Evolutionary conservation across 2,797 vertebrate genomes (phyloP), one percentile per base, ranked within the genome.

Genomic region (Denticeps clupeoides): DNA sequence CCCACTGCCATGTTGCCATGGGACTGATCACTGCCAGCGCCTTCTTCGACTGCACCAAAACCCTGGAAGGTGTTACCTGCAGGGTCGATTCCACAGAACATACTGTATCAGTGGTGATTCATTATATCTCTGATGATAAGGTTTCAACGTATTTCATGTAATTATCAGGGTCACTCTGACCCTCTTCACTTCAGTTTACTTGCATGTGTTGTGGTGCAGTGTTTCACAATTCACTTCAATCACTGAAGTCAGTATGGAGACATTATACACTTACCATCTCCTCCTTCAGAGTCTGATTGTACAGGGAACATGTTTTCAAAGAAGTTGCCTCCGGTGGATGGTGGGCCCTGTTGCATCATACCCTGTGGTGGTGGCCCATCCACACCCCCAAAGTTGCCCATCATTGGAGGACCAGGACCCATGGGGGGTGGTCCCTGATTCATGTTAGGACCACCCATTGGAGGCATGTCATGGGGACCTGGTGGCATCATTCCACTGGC

Each of bases 301-400:
- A 85, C 90, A 26, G 81, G 84, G 75, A 88, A 93, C 70, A 90
- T 93, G 58, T 78, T 83, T 11, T 91, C 88, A 19, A 87, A 94
- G 65, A 88, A 94, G 52, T 83, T 87, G 25, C 73, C 85, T 1
- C 73, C 68, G 1, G 83, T 76, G 0, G 82, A 85, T 1, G 87
- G 78, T 0, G 86, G 81, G 1, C 80, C 82, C 0, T 86, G 83
- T 0, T 82, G 81, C 71, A 89, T 81, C 55, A 82, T 77, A 12
- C 82, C 82, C 0, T 78, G 79, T 10, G 78, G 80, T 0, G 82
- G 83, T 10, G 83, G 85, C 3, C 75, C 74, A 0, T 91, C 90
- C 1, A 79, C 84, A 0, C 84, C 67, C 1, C 72, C 73, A 35
- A 89, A 93, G 8, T 69, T 76, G 40, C 81, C 85, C 83, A 90